Base-by-base conservation (phyloP, 2,113 vertebrate genomes). In the Oryzias curvinotus region DNA sequence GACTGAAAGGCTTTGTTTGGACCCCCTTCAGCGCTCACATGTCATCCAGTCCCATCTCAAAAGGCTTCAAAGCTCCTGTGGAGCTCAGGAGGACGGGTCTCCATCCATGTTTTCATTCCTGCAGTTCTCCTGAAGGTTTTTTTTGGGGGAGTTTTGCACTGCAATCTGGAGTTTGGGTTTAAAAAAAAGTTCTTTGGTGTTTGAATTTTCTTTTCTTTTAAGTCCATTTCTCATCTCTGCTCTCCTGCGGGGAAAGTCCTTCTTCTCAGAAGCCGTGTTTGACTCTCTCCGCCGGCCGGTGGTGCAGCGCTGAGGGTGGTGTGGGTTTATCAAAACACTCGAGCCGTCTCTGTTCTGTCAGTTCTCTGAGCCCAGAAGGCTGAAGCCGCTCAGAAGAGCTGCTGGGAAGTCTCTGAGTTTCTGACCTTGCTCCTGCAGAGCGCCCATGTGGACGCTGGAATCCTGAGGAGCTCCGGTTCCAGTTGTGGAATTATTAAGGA, bases 401-500 rank as follows among this genome's bases (percentile, higher is more conserved):
- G 17, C 23, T 15, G 5, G 18, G 57, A 21, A 54, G 18, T 41
- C 61, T 66, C 49, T 17, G 44, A 4, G 0, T 36, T 2, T 42
- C 50, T 15, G 56, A 21, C 56, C 52, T 25, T 0, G 18, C n/a
- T 10, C 15, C 23, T 28, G 50, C 26, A 45, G 42, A 15, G 0
- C 47, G 44, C 46, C 51, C 61, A 12, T 47, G 17, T 17, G 45
- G 14, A n/a, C 25, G 3, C 73, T 64, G 64, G 54, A 48, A 64
- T 77, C 18, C 58, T 56, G 45, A 14, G 21, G 3, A 61, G 45
- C n/a, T 52, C 25, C 58, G 7, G 17, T 1, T 42, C 46, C 55
- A 16, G 14, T 21, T 66, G 4, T 47, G 26, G 52, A 12, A 65
- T 65, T 61, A 75, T 14, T 21, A 65, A 72, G 44, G 44, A n/a